A percentile compares a stretch with the other conserved stretches of the same genome.
Conservation (phyloP, 2,797 vertebrate genomes). For the Pempheris klunzingeri region DNA sequence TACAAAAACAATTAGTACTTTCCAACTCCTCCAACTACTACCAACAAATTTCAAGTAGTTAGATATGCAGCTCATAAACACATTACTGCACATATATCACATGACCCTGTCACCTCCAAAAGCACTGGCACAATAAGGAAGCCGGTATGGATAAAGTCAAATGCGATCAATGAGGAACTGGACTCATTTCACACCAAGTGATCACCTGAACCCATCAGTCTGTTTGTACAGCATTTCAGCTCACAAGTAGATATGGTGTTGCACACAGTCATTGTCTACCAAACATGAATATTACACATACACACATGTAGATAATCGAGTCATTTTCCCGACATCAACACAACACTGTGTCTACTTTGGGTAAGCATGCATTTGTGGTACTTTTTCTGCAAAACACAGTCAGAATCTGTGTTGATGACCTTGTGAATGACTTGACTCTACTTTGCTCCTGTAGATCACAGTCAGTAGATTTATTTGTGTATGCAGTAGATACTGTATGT, state of each 20-base stretch:
- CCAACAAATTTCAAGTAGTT: background rate
- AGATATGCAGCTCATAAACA: background rate
- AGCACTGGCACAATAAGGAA: background rate
- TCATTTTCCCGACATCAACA: background rate
- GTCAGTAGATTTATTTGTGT: background rate
- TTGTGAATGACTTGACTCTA: slow-evolving; percentile 6
- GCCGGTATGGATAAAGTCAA: background rate
- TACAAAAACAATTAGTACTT: too few species aligned
- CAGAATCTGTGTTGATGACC: slow-evolving; percentile 7
- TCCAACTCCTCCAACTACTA: background rate
- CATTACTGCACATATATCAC: background rate
- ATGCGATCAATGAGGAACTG: background rate
- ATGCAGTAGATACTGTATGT: background rate
- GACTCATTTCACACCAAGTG: slow-evolving; percentile 5
- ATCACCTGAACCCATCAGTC: slow-evolving; percentile 4
- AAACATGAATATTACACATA: slow-evolving; percentile 2
- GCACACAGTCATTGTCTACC: background rate
- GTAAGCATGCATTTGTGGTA: background rate
- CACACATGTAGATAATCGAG: background rate
- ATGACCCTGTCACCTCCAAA: background rate
- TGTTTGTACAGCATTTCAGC: background rate
- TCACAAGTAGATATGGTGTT: background rate
- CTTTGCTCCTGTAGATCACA: background rate
- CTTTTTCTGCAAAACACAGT: background rate
- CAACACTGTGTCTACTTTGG: background rate